These are phyloP conservation scores for Oncorhynchus clarkii DNA, from an alignment of 2,113 vertebrate species.

Conservation along the genomic window DNA sequence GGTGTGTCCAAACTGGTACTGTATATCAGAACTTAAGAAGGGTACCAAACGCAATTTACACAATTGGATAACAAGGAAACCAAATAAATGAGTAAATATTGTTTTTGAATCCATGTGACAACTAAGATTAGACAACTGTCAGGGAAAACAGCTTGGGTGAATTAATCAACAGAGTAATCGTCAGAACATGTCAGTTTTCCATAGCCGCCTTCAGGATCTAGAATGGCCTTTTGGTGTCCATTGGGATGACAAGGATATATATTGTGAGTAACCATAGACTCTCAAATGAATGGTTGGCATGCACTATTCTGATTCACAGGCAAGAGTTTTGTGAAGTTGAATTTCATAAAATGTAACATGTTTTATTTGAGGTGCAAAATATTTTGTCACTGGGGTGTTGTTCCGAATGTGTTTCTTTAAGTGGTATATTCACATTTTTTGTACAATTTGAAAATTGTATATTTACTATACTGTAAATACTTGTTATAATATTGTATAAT, in stretches of 20 bases:
- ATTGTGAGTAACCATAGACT: conserved; percentile 36
- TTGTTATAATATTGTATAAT: conserved; percentile 94
- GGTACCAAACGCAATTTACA: conserved; percentile 8
- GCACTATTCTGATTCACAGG: conserved; percentile 64
- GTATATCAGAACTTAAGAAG: background rate
- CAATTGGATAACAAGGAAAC: background rate
- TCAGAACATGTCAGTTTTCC: too few species aligned
- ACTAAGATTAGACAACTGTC: background rate
- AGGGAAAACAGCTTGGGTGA: too few species aligned
- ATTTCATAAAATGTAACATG: conserved; percentile 78
- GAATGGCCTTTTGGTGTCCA: background rate
- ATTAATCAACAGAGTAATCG: too few species aligned
- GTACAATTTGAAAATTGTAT: conserved; percentile 99
- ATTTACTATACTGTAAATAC: conserved; percentile 99
- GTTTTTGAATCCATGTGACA: background rate
- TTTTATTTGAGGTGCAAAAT: conserved; percentile 89
- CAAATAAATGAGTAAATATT: background rate
- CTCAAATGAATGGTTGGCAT: conserved; percentile 59
- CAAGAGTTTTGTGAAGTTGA: conserved; percentile 63
- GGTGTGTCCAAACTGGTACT: too few species aligned
- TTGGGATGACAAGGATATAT: background rate
- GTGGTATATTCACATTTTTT: conserved; percentile 88
- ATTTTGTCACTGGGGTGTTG: conserved; percentile 84
- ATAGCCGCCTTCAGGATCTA: background rate
- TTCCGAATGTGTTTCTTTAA: conserved; percentile 76